Base-by-base conservation (phyloP, 2,888 invertebrate species). In the Cephus rjabovi region DNA sequence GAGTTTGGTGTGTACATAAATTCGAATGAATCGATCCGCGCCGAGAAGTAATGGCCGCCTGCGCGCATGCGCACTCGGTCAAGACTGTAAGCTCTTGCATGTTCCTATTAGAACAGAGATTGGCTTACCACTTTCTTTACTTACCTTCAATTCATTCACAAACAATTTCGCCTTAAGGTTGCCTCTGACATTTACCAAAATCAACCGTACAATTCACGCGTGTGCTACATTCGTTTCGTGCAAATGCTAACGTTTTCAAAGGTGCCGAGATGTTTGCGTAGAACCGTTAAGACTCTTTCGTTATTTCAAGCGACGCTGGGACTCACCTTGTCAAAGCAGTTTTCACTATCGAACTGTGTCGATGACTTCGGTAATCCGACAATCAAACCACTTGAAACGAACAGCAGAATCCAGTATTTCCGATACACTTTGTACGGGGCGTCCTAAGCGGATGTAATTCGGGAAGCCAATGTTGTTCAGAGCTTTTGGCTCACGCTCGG, bases 361-460 rank as follows among this genome's bases (percentile, higher is more conserved):
- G 40, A 56, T 56, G 23, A 9, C 40, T 23, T 56, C 40, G 9
- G 23, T 23, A 56, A 56, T 56, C 9, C 23, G 6, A 2, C 23
- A 23, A 56, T 0, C 40, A 56, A 69, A 73, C 75, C 76, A 76
- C 81, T 79, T 79, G 80, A 82, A 69, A 76, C 78, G 78, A 82
- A 69, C 77, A 82, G 76, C 77, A 81, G 76, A 69, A 81, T 77
- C 75, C 77, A 82, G 33, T 78, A 79, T 40, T 75, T 33, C 30
- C 75, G 73, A 82, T 81, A 70, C 81, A 82, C 81, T 79, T 81
- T 81, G 69, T 74, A 74, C 69, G 40, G 31, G 71, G 11, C 70
- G 40, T 30, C 40, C 71, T 70, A 12, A 4, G 74, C 75, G 76
- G 69, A 40, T 68, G 34, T 34, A 71, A 71, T 40, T 75, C 74